These are phyloP conservation scores for Bombus breviceps DNA, from an alignment of 1,140 invertebrate species.

Conservation along the genomic window DNA sequence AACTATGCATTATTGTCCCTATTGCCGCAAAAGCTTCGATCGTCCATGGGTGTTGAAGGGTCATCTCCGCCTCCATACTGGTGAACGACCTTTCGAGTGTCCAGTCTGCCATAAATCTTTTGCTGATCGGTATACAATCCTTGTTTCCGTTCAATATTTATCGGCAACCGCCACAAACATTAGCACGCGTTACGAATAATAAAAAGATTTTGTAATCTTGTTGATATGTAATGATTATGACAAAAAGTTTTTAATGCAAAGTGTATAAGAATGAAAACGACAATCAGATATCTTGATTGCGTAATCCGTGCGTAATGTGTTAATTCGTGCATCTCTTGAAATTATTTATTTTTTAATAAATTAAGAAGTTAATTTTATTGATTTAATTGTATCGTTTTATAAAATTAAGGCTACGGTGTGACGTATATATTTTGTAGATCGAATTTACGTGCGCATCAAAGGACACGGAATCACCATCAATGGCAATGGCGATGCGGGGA, in stretches of 20 bases:
- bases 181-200: no score
- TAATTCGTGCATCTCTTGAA: background rate
- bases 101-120: constrained; percentile 88
- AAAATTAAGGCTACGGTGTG: background rate
- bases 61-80: constrained; percentile 87
- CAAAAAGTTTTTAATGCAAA: background rate
- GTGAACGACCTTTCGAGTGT: constrained; percentile 87
- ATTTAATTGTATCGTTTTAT: background rate
- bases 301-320: background rate
- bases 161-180: background rate
- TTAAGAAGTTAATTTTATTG: background rate
- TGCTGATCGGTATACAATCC: constrained; percentile 86
- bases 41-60: constrained; percentile 88
- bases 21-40: constrained; percentile 84
- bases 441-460: constrained; percentile 88
- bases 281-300: background rate
- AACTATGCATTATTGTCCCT: constrained; percentile 80
- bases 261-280: background rate
- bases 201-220: background rate
- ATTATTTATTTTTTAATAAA: background rate
- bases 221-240: background rate
- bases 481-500: constrained; percentile 87
- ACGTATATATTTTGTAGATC: constrained; percentile 81
- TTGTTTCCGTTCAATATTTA: background rate
- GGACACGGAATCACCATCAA: constrained; percentile 87